phyloP scores from a whole-genome alignment of 2,888 invertebrate genomes.

The Drymonia ruficornis region DNA sequence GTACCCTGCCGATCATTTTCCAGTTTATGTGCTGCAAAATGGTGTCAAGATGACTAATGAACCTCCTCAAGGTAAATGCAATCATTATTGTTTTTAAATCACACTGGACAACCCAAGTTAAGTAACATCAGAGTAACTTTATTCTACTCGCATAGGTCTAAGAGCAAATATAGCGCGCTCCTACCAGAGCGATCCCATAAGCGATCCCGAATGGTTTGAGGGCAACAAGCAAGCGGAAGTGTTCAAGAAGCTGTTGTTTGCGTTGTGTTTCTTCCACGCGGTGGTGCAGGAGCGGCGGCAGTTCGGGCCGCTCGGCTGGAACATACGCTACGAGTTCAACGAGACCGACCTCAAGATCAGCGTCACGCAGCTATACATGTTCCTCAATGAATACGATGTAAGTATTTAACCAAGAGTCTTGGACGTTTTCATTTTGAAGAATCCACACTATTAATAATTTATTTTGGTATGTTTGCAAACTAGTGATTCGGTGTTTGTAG shows the following conservation, averaged over 20 bases:
- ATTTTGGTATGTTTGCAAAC: background rate
- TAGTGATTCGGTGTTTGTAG: constrained; percentile 46
- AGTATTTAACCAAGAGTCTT: constrained; percentile 30
- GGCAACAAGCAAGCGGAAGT: constrained; percentile 89
- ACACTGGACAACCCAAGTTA: no score
- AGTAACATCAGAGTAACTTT: background rate
- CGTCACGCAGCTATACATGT: constrained; percentile 94
- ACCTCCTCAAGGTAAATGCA: constrained; percentile 91
- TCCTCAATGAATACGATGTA: constrained; percentile 91
- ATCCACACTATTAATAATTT: no score
- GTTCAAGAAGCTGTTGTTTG: constrained; percentile 94
- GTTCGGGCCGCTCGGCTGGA: constrained; percentile 98
- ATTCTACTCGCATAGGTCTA: constrained; percentile 65
- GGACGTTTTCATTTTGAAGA: background rate
- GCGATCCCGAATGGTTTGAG: constrained; percentile 94
- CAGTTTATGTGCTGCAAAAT: constrained; percentile 95
- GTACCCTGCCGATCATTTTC: constrained; percentile 96
- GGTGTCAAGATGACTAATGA: constrained; percentile 99
- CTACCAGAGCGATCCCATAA: constrained; percentile 94
- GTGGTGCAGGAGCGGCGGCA: constrained; percentile 95
- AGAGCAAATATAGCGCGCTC: constrained; percentile 93
- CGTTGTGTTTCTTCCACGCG: constrained; percentile 97
- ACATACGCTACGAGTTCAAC: constrained; percentile 97
- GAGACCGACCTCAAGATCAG: constrained; percentile 97
- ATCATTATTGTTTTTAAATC: background rate